phyloP scores from a whole-genome alignment of 2,888 invertebrate species.

The Lacanobia wlatinum region DNA sequence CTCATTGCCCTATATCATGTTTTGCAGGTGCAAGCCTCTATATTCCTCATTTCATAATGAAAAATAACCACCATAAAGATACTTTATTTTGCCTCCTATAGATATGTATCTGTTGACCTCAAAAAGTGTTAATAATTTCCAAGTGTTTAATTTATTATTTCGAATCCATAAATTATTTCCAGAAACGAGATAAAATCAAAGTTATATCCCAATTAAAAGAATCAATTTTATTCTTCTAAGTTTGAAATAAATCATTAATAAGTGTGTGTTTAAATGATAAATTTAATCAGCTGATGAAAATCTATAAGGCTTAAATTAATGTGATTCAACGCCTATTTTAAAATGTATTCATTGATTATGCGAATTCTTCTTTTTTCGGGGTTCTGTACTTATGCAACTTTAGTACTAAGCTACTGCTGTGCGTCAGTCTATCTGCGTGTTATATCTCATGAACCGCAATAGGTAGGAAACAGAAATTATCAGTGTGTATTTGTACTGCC shows the following conservation, averaged over 20 bases:
- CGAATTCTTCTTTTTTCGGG: too few relatives aligned
- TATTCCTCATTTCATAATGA: neutral
- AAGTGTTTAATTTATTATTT: slow-evolving; percentile 32
- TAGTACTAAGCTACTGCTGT: too few relatives aligned
- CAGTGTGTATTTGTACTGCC: too few relatives aligned
- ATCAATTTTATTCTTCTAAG: slow-evolving; percentile 44
- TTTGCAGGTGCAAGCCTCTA: too few relatives aligned
- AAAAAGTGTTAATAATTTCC: slow-evolving; percentile 44
- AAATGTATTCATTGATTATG: neutral
- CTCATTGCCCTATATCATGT: too few relatives aligned
- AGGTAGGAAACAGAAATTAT: too few relatives aligned
- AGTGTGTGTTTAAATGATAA: slow-evolving; percentile 43
- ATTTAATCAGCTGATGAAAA: slow-evolving; percentile 37
- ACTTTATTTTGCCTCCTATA: neutral
- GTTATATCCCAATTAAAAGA: slow-evolving; percentile 44
- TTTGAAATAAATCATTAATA: slow-evolving; percentile 26
- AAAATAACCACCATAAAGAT: neutral
- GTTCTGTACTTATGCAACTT: too few relatives aligned
- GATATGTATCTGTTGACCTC: slow-evolving; percentile 37
- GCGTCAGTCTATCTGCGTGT: too few relatives aligned
- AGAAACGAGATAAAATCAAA: slow-evolving; percentile 38
- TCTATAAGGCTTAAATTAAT: slow-evolving; percentile 23
- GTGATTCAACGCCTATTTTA: neutral
- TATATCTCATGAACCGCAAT: too few relatives aligned
- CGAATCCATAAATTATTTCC: slow-evolving; percentile 34